phyloP scores from a whole-genome alignment of 2,113 vertebrate genomes.

The Syngnathus floridae region DNA sequence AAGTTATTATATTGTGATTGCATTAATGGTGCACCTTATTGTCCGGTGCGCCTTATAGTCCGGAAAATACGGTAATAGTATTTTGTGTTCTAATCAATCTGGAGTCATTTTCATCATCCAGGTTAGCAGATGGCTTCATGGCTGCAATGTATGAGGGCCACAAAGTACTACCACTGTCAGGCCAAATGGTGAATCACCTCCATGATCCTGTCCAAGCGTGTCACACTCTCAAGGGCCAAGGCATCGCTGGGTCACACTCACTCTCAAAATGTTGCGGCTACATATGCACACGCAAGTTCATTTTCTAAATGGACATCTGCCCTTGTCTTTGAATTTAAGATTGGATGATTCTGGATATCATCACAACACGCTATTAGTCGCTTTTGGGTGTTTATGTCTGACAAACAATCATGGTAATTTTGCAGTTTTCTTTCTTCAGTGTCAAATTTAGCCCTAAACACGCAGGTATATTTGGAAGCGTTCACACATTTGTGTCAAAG shows the following conservation, averaged over 20 bases:
- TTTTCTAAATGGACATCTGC: too few species aligned
- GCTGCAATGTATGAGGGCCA: slow-evolving; percentile 30
- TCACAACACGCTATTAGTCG: too few species aligned
- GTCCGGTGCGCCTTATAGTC: too few species aligned
- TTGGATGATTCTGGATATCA: too few species aligned
- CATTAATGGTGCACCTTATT: too few species aligned
- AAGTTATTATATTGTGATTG: too few species aligned
- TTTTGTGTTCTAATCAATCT: neutral
- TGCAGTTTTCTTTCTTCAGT: neutral
- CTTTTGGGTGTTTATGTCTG: neutral
- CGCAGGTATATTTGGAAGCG: neutral
- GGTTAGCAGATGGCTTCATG: slow-evolving; percentile 31
- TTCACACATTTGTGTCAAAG: neutral
- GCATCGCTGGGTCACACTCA: slow-evolving; percentile 34
- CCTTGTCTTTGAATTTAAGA: too few species aligned
- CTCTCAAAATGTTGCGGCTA: slow-evolving; percentile 30
- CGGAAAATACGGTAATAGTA: neutral
- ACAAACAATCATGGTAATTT: neutral
- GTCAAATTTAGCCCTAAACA: neutral
- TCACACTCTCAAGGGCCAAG: slow-evolving; percentile 17
- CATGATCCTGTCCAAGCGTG: slow-evolving; percentile 18
- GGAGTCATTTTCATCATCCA: slow-evolving; percentile 21
- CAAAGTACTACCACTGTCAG: slow-evolving; percentile 16
- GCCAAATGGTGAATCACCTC: slow-evolving; percentile 34
- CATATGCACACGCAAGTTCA: neutral